Percentiles rank a stretch among this genome's conserved stretches.
phyloP scores from a whole-genome alignment of 2,888 invertebrate species.

The Pardosa pseudoannulata region DNA sequence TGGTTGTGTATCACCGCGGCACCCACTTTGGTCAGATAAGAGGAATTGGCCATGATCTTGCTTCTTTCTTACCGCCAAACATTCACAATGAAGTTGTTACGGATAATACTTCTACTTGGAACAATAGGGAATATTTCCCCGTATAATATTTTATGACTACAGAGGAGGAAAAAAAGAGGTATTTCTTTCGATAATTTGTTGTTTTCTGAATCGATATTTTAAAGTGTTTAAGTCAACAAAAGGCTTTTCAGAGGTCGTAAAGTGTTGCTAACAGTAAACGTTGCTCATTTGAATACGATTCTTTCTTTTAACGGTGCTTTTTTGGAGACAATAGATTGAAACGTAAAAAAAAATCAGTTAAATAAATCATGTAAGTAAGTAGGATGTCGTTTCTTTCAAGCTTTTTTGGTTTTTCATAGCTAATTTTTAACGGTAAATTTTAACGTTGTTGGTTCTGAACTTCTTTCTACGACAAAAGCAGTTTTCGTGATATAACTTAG shows the following conservation, averaged over 20 bases:
- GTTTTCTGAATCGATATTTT: background rate
- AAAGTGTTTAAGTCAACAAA: background rate
- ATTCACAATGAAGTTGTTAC: too few species aligned
- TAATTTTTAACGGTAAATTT: too few species aligned
- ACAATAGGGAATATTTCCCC: background rate
- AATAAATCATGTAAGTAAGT: too few species aligned
- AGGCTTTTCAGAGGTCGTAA: background rate
- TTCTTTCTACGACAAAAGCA: too few species aligned
- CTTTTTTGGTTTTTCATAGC: too few species aligned
- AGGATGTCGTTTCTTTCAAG: too few species aligned
- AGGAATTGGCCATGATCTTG: background rate
- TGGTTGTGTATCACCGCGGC: background rate
- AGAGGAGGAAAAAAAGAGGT: background rate
- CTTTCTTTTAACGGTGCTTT: too few species aligned
- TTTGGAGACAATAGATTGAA: too few species aligned
- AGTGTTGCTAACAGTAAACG: background rate
- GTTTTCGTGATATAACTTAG: too few species aligned
- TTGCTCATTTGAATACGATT: background rate
- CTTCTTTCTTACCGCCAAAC: background rate
- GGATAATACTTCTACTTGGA: background rate
- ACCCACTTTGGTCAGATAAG: background rate
- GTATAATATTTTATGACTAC: background rate
- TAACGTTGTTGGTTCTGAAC: too few species aligned
- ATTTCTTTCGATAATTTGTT: background rate
- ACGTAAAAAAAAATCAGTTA: too few species aligned